Base-by-base conservation (phyloP, 2,888 invertebrate genomes). In the Eilema sororculum region DNA sequence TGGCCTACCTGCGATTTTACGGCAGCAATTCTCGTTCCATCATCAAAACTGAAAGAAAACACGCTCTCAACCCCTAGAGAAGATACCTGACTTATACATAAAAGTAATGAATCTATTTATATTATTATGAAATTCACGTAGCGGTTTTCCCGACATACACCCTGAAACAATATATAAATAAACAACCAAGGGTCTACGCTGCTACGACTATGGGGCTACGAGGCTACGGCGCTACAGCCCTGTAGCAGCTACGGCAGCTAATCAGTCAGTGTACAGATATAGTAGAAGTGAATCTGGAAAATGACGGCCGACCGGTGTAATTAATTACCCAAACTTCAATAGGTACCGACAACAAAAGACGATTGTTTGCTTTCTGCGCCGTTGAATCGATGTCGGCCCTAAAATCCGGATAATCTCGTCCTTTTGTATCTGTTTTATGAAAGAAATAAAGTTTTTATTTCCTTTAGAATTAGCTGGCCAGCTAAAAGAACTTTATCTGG, bases 311-410 rank as follows among this genome's bases (percentile, higher is more conserved):
- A 84, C 76, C 79, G 79, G 85, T 87, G 87, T 93, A 93, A 94
- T 94, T 94, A 94, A 94, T 94, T 93, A 92, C 90, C 90, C 83
- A 80, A 90, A 89, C 90, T 92, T 93, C 90, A 93, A 93, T 93
- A 87, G 93, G 86, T 85, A 84, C 84, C 84, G 88, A 85, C 88
- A 89, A 93, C 94, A 94, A 94, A 92, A 92, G 93, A 87, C 90
- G 89, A 93, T 94, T 93, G 93, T 94, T 93, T 93, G 91, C 91
- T 88, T 90, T 91, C 90, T 90, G 83, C 89, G 87, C 89, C 89
- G 88, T 85, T 90, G 92, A 92, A 91, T 91, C 92, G 89, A 92
- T 91, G 92, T 89, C 88, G 88, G 89, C 87, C 90, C 89, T 90
- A 90, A 90, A 92, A 90, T 90, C 91, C 91, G 90, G 91, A 93